Percentiles rank a stretch among this genome's conserved stretches.
Evolutionary conservation across 1,140 invertebrate genomes (phyloP).

Genomic region (Thaumetopoea pityocampa): DNA sequence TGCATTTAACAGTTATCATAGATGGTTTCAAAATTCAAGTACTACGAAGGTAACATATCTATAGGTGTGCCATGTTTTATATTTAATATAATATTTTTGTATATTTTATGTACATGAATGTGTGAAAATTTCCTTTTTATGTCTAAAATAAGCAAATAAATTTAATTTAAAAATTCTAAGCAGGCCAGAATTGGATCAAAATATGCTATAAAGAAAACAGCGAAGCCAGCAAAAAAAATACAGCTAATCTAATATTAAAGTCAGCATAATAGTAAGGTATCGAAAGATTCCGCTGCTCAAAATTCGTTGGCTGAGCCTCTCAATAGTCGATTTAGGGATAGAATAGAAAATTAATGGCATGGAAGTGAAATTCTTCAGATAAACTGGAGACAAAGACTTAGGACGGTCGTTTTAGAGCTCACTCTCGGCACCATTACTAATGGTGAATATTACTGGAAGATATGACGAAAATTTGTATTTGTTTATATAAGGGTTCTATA

Average conservation of each 20-base stretch:
- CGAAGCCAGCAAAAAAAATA: constrained; percentile 11
- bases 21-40: too few species aligned
- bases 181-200: too few species aligned
- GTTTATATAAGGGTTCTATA: constrained; percentile 7
- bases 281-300: constrained; percentile 35
- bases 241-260: constrained; percentile 18
- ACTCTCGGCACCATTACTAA: constrained; percentile 14
- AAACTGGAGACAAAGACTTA: constrained; percentile 45
- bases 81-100: too few species aligned
- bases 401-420: constrained; percentile 26
- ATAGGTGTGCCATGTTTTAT: too few species aligned
- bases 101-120: too few species aligned
- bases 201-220: constrained; percentile 3
- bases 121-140: too few species aligned
- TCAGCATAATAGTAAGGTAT: constrained; percentile 29
- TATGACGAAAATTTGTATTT: constrained; percentile 10
- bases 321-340: constrained; percentile 44
- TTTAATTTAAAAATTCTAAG: too few species aligned
- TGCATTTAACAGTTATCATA: too few species aligned
- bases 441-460: constrained; percentile 8
- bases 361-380: constrained; percentile 51
- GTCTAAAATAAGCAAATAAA: too few species aligned
- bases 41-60: too few species aligned
- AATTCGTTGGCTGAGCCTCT: constrained; percentile 34
- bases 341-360: constrained; percentile 60